Base-by-base conservation (phyloP, 2,113 vertebrate genomes). In the Chaenocephalus aceratus region DNA sequence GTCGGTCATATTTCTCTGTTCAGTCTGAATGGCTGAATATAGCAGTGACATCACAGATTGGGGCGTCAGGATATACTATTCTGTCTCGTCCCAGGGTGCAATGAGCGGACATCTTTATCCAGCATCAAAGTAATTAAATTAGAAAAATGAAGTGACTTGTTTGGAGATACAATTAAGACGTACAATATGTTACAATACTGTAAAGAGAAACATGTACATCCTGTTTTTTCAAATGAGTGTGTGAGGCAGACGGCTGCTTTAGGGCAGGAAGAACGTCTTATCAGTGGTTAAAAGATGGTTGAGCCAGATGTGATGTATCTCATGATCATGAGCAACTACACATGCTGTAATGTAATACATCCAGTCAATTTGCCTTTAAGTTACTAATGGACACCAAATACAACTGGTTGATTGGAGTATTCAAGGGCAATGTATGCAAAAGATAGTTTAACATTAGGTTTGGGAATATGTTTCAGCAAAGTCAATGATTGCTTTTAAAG, bases 31-130 rank as follows among this genome's bases (percentile, higher is more conserved):
- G 61, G 68, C 72, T 72, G 66, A 76, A 59, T 30, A n/a, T 12
- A 14, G 56, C 21, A 13, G 72, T 80, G 75, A 77, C 77, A 79
- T 91, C 79, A 88, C 71, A 71, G 67, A 53, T 53, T 60, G 70
- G 46, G 70, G 66, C 49, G 46, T 80, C 64, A 80, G 64, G 59
- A 83, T n/a, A 58, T 52, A 62, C 46, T 70, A 49, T 66, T 72
- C 48, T 75, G 44, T 70, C 62, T 61, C 46, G 9, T 79, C 46
- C 53, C 48, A 53, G 75, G 58, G 61, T 63, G 30, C 11, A 54
- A 66, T 16, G 16, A 58, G 44, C n/a, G 2, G 41, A 54, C 8
- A 10, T 75, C 58, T 61, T 36, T 60, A 57, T 16, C 11, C 13
- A 16, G 30, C 41, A 65, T 18, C 10, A 70, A 51, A 44, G 14